Evolutionary conservation across 2,888 invertebrate genomes (phyloP), one percentile per base, ranked within the genome.

Genomic region (Dolichopus griseipennis): DNA sequence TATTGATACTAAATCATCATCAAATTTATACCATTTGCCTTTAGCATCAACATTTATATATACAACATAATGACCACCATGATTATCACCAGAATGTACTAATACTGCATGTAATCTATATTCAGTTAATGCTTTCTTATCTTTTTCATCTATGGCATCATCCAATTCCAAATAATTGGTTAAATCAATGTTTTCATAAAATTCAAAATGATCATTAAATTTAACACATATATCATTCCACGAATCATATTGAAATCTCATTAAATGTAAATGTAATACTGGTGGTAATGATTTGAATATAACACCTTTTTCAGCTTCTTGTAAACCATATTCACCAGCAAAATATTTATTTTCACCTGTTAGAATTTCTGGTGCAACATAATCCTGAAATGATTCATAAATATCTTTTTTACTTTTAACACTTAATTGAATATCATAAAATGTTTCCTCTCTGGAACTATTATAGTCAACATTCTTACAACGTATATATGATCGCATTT

Each of bases 321-420:
- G 93, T 27, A 96, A 83, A 65, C 98, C 98, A 79, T 95, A 93
- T 75, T 95, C 93, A 5, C 98, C 99, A 8, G 99, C 99, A 82
- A 98, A 98, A 81, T 99, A 99, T 80, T 97, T 97, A 81, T 99
- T 99, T 77, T 98, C 99, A 1, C 98, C 98, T 74, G 99, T 97
- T 64, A 99, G 84, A 6, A 92, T 90, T 82, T 98, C 98, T 65
- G 92, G 91, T 73, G 92, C 93, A 64, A 97, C 90, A 82, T 99
- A 99, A 82, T 98, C 97, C 79, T 93, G 91, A 83, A 99, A 98
- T 10, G 96, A 96, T 76, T 95, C 96, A 76, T 91, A 90, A 76
- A 96, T 94, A 78, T 93, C 95, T 81, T 95, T 96, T 83, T 97
- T 97, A 73, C 97, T 97, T 82, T 98, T 98, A 70, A 99, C 94